These are phyloP conservation scores for Pantala flavescens DNA, from an alignment of 1,140 invertebrate species.

Conservation along the genomic window DNA sequence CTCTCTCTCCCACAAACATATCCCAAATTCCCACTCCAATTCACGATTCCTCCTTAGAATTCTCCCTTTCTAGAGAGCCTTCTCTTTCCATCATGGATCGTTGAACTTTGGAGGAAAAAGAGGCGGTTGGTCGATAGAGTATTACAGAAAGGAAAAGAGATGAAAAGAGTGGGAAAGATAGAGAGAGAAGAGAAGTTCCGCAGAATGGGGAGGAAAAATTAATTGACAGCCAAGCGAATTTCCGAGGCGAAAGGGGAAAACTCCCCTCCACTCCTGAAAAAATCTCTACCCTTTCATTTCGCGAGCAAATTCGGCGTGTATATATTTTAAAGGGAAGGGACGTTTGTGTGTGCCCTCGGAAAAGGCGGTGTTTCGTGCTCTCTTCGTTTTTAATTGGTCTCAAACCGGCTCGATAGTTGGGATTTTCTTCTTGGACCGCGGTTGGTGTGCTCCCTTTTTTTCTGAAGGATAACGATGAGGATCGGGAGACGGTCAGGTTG, in stretches of 20 bases:
- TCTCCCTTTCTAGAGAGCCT: not conserved
- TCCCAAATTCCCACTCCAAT: not conserved
- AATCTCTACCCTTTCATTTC: slow-evolving; percentile 4
- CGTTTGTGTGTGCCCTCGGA: not conserved
- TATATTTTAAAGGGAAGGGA: slow-evolving; percentile 7
- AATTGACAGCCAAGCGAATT: slow-evolving; percentile 7
- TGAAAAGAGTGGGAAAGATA: not conserved
- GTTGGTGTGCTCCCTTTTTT: no score
- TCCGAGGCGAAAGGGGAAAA: no score
- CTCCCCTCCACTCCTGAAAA: not conserved
- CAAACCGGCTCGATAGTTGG: not conserved
- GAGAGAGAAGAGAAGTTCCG: not conserved
- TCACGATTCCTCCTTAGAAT: not conserved
- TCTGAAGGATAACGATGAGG: no score
- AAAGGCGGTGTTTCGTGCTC: not conserved
- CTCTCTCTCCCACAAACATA: not conserved
- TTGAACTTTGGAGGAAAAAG: not conserved
- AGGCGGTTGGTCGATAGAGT: not conserved
- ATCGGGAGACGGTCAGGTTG: no score
- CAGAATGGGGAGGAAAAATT: not conserved
- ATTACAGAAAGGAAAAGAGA: not conserved
- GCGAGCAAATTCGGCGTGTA: not conserved
- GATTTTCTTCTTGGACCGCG: no score
- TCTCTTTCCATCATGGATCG: not conserved
- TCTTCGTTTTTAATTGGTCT: not conserved